phyloP scores from a whole-genome alignment of 1,140 invertebrate genomes.

The Calephelis nemesis region DNA sequence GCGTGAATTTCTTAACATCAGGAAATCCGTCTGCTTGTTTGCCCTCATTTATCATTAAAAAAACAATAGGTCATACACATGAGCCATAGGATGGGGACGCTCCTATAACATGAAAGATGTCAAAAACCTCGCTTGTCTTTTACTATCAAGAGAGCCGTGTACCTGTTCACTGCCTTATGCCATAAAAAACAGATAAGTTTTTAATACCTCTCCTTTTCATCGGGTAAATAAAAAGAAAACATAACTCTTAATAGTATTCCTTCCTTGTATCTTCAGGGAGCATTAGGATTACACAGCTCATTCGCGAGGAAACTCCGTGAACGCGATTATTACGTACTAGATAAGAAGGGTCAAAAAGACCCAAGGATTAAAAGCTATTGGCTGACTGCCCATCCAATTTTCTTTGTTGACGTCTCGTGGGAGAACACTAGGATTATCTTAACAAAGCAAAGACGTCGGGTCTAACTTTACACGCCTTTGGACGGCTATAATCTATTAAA shows the following conservation, averaged over 20 bases:
- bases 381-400: slow-evolving; percentile 77
- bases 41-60: too few relatives aligned
- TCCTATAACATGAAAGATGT: too few relatives aligned
- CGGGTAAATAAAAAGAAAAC: not conserved
- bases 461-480: slow-evolving; percentile 55
- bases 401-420: slow-evolving; percentile 74
- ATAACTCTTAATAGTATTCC: slow-evolving; percentile 9
- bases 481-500: slow-evolving; percentile 54
- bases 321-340: slow-evolving; percentile 64
- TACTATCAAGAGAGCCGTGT: too few relatives aligned
- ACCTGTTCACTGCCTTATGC: too few relatives aligned
- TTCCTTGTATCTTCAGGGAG: slow-evolving; percentile 11
- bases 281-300: slow-evolving; percentile 36
- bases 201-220: too few relatives aligned
- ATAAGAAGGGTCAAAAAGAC: slow-evolving; percentile 73
- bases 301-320: slow-evolving; percentile 47
- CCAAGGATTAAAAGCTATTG: slow-evolving; percentile 74
- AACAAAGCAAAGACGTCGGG: slow-evolving; percentile 67
- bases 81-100: too few relatives aligned
- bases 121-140: too few relatives aligned
- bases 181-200: too few relatives aligned
- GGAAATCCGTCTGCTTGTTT: too few relatives aligned
- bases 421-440: slow-evolving; percentile 72
- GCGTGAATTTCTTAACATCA: too few relatives aligned
- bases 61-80: too few relatives aligned